Conservation (phyloP, 2,113 vertebrate species). For the Melanocharis versteri region DNA sequence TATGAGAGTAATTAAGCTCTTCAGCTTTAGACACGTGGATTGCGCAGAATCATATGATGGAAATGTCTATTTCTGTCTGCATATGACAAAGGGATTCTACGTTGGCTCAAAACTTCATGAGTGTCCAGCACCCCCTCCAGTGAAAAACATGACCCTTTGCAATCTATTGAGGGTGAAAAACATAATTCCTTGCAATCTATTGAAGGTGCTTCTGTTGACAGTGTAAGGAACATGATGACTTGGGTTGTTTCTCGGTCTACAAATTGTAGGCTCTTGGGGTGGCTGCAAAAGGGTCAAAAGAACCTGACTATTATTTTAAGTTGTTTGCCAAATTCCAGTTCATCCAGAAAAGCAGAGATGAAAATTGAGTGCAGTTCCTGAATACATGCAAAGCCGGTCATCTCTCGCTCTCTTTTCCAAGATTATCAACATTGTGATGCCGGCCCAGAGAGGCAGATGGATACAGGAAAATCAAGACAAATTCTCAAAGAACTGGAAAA, state of each 20-base stretch:
- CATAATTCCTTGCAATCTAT: too few species aligned
- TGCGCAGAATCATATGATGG: not conserved
- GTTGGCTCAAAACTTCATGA: not conserved
- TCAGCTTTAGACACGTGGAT: not conserved
- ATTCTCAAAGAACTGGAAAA: not conserved
- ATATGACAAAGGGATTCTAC: not conserved
- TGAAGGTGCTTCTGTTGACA: too few species aligned
- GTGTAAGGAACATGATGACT: not conserved
- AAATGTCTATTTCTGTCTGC: not conserved
- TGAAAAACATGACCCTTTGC: not conserved
- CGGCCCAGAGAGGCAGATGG: not conserved
- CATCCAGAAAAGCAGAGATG: not conserved
- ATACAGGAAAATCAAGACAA: not conserved
- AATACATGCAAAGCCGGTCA: not conserved
- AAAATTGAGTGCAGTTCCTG: not conserved
- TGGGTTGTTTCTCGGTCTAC: not conserved
- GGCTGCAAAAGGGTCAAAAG: not conserved
- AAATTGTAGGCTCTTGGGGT: not conserved
- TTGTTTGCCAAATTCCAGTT: not conserved
- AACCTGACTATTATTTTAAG: not conserved
- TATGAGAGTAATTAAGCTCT: not conserved
- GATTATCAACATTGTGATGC: not conserved
- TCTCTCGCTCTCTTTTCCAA: not conserved
- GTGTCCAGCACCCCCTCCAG: accelerated
- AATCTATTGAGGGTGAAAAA: not conserved